Evolutionary conservation across 2,113 vertebrate genomes (phyloP).

Genomic region (Indicator maculatus): DNA sequence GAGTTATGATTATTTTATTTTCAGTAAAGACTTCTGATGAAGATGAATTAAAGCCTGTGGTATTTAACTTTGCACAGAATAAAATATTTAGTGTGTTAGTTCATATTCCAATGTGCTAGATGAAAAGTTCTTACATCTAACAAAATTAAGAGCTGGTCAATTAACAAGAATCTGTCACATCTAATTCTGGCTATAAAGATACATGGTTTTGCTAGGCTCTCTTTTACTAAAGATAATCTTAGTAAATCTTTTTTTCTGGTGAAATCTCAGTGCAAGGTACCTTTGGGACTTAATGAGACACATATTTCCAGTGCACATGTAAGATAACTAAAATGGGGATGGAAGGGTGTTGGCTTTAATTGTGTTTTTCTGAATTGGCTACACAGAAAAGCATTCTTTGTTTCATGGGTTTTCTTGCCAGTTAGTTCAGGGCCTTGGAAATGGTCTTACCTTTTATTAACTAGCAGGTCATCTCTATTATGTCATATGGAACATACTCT

Average conservation of each 20-base stretch:
- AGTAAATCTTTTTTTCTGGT: neutral
- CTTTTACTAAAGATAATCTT: neutral
- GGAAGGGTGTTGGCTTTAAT: neutral
- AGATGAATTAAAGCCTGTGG: conserved; percentile 21
- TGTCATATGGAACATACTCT: neutral
- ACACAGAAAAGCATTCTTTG: neutral
- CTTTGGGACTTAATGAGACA: neutral
- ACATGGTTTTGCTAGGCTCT: neutral
- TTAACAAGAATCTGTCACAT: neutral
- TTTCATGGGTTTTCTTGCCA: neutral
- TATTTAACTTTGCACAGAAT: conserved; percentile 1
- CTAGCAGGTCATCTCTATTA: neutral
- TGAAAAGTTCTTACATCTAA: neutral
- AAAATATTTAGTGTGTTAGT: conserved; percentile 4
- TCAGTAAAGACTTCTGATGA: neutral
- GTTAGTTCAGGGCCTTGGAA: neutral
- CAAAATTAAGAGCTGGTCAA: neutral
- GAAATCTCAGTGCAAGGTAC: neutral
- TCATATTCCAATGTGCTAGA: conserved; percentile 10
- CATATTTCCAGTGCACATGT: neutral
- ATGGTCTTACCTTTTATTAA: neutral
- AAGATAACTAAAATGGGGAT: neutral
- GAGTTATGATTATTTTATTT: neutral
- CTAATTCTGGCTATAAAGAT: neutral
- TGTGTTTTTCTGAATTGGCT: neutral